Evolutionary conservation across 2,888 invertebrate species (phyloP).

Genomic region (Belgica antarctica): DNA sequence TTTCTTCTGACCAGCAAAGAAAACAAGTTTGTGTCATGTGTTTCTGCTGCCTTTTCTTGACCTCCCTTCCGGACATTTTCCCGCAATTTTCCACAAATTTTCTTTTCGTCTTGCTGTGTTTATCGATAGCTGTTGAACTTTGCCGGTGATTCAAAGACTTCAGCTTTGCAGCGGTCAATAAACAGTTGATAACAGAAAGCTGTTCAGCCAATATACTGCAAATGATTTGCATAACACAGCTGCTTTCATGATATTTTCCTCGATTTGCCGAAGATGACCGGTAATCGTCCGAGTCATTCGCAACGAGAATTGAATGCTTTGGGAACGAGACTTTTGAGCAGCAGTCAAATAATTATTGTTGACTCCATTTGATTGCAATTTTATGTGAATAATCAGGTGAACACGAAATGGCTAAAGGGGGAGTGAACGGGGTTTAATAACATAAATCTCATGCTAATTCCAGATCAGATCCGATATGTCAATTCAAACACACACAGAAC

Average conservation of each 20-base stretch:
- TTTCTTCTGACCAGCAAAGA: not conserved
- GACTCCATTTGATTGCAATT: constrained; percentile 37
- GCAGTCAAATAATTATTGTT: constrained; percentile 36
- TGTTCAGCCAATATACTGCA: not conserved
- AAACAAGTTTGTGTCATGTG: not conserved
- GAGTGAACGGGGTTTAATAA: not conserved
- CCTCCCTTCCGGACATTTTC: not conserved
- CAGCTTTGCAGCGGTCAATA: not conserved
- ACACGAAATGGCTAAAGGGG: not conserved
- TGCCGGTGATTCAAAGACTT: not conserved
- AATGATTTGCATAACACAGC: not conserved
- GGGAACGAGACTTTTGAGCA: constrained; percentile 16
- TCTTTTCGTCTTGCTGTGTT: not conserved
- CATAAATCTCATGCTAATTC: not conserved
- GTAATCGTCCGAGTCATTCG: not conserved
- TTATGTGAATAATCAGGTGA: constrained; percentile 33
- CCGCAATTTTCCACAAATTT: not conserved
- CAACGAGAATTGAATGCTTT: not conserved
- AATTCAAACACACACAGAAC: constrained; percentile 8
- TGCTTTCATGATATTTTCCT: constrained; percentile 13
- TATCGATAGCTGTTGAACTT: too few relatives aligned
- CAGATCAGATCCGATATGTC: not conserved
- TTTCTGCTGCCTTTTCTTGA: too few relatives aligned
- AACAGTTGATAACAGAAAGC: not conserved
- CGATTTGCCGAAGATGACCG: not conserved